Percentiles rank a stretch among this genome's conserved stretches.
Evolutionary conservation across 2,888 invertebrate genomes (phyloP).

Genomic region (Caenorhabditis sp.): DNA sequence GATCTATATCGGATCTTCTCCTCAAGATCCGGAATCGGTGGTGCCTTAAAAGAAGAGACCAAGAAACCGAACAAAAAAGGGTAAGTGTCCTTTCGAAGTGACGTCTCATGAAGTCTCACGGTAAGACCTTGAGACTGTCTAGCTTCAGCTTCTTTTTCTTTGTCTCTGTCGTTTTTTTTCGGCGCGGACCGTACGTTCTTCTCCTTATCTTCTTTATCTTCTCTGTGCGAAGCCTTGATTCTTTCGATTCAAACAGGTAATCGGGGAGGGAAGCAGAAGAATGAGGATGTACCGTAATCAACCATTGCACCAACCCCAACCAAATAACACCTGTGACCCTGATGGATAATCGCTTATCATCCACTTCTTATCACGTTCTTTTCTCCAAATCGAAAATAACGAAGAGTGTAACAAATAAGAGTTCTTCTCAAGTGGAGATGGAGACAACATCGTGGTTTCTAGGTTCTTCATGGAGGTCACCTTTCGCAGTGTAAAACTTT

Average conservation of each 20-base stretch:
- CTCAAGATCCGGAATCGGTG: conserved; percentile 33
- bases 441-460: neutral
- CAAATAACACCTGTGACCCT: conserved; percentile 28
- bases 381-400: conserved; percentile 14
- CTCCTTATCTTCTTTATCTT: neutral
- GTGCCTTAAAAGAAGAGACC: conserved; percentile 15
- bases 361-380: conserved; percentile 26
- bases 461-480: conserved; percentile 36
- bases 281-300: conserved; percentile 14
- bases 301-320: conserved; percentile 4
- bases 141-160: conserved; percentile 42
- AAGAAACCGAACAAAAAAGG: conserved; percentile 29
- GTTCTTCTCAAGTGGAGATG: conserved; percentile 21
- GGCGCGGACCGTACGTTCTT: conserved; percentile 5
- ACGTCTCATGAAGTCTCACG: conserved; percentile 28
- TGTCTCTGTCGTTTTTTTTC: conserved; percentile 14
- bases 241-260: conserved; percentile 21
- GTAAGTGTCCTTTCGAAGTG: conserved; percentile 32
- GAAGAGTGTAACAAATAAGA: conserved; percentile 39
- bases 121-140: conserved; percentile 52
- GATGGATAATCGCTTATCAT: conserved; percentile 31
- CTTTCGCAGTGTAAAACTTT: conserved; percentile 33
- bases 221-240: conserved; percentile 3
- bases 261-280: neutral
- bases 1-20: conserved; percentile 15